Percentiles rank a stretch among this genome's conserved stretches.
Conservation (phyloP, 2,113 vertebrate species). For the Eurypyga helias region DNA sequence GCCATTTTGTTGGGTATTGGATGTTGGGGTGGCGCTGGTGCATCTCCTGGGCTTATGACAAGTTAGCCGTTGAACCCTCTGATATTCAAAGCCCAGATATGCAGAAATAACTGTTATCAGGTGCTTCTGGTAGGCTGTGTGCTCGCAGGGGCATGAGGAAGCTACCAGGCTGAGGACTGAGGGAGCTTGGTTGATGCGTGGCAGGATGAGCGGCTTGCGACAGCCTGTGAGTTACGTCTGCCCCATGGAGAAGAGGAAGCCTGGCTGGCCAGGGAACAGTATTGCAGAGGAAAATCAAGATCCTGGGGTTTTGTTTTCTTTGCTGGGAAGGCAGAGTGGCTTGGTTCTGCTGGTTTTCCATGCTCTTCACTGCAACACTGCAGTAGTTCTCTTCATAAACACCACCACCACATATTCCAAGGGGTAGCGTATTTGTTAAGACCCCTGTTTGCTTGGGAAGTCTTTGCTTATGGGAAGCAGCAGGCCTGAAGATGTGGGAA, state of each 20-base stretch:
- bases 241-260: background rate
- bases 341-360: background rate
- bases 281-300: background rate
- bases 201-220: accelerated
- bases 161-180: background rate
- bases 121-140: background rate
- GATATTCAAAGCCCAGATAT: background rate
- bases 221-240: background rate
- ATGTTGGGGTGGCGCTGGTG: background rate
- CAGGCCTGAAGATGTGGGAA: background rate
- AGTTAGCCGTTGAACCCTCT: background rate
- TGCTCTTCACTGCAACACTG: background rate
- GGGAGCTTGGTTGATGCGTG: accelerated
- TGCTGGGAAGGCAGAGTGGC: background rate
- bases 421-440: background rate
- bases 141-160: accelerated
- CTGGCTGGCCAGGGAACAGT: background rate
- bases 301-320: background rate
- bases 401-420: background rate
- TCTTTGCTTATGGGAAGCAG: background rate
- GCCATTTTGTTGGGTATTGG: background rate
- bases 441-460: background rate
- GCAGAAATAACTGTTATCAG: background rate
- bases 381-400: background rate
- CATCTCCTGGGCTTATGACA: background rate